These are phyloP conservation scores for Dicerorhinus sumatrensis DNA, from an alignment of 2,113 vertebrate species.

Conservation along the genomic window DNA sequence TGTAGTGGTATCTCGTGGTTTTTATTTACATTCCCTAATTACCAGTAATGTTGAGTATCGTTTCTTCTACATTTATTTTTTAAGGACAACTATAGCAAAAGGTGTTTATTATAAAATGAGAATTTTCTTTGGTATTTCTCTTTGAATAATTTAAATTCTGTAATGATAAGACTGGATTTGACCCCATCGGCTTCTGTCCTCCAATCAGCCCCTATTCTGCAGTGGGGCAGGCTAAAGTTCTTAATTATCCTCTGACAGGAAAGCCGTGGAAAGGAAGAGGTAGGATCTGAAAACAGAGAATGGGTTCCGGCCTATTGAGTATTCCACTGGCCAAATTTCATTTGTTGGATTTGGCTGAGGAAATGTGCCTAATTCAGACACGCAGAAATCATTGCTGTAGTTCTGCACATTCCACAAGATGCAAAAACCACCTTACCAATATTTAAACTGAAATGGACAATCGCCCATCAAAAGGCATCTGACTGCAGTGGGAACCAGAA, in stretches of 20 bases:
- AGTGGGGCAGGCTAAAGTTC: not conserved
- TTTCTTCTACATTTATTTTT: constrained; percentile 39
- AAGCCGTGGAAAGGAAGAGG: not conserved
- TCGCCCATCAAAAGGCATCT: not conserved
- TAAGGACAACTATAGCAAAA: not conserved
- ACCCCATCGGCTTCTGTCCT: not conserved
- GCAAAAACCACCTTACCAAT: not conserved
- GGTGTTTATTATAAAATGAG: not conserved
- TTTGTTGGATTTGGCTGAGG: not conserved
- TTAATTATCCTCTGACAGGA: not conserved
- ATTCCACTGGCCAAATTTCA: not conserved
- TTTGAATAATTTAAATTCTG: not conserved
- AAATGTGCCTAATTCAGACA: constrained; percentile 1
- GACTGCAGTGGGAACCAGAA: not conserved
- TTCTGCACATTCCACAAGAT: not conserved
- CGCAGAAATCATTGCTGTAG: not conserved
- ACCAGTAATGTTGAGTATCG: not conserved
- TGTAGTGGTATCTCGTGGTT: not conserved
- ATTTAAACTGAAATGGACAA: not conserved
- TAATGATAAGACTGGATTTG: not conserved
- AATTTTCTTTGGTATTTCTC: not conserved
- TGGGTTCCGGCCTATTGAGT: not conserved
- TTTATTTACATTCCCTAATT: not conserved
- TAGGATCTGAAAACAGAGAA: not conserved
- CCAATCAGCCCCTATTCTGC: not conserved